Conservation (phyloP, 2,797 vertebrate species). For the Halcyon smyrnensis region DNA sequence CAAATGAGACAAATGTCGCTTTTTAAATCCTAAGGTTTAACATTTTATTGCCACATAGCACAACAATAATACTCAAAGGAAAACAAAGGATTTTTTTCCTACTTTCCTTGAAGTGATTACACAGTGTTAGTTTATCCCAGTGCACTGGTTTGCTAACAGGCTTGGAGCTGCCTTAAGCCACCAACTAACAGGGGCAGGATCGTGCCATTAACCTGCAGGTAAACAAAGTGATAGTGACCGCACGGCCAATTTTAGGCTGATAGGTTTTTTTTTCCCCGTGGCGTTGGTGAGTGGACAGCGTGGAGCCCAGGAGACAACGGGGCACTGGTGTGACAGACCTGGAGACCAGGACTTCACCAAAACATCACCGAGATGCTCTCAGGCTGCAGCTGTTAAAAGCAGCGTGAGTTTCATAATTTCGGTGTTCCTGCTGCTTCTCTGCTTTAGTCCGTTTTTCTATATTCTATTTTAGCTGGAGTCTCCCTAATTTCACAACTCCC, state of each 20-base stretch:
- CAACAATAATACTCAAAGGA: neutral
- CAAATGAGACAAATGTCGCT: neutral
- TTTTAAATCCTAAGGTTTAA: neutral
- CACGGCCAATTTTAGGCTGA: slow-evolving; percentile 19
- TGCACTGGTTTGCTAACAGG: slow-evolving; percentile 17
- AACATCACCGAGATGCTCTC: neutral
- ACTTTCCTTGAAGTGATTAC: neutral
- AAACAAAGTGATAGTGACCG: neutral
- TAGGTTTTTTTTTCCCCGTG: neutral
- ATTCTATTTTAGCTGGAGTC: slow-evolving; percentile 41
- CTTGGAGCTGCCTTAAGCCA: slow-evolving; percentile 40
- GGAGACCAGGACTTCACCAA: neutral
- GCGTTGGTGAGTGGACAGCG: neutral
- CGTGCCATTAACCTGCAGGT: slow-evolving; percentile 1
- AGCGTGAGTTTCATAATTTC: neutral
- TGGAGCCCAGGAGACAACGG: neutral
- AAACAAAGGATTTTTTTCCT: neutral
- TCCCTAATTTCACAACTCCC: slow-evolving; percentile 42
- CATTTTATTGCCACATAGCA: neutral
- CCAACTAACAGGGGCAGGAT: slow-evolving; percentile 7
- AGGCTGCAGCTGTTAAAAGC: neutral
- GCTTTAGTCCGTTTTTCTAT: slow-evolving; percentile 4
- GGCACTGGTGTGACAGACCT: neutral
- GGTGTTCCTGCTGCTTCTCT: neutral
- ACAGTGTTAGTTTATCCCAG: slow-evolving; percentile 32